phyloP scores from a whole-genome alignment of 2,797 vertebrate species.

The Lophius americanus region DNA sequence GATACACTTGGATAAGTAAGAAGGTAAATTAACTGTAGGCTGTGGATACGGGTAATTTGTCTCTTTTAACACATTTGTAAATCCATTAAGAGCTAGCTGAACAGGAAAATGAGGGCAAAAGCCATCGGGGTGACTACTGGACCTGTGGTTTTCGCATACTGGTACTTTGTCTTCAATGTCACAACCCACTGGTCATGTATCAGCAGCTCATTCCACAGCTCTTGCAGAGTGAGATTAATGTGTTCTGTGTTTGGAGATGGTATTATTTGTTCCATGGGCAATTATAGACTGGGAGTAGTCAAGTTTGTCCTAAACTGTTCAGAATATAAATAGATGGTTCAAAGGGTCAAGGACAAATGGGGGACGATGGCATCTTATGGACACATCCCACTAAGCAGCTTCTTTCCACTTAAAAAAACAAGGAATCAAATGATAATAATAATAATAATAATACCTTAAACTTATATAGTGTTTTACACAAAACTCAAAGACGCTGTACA shows the following conservation, averaged over 20 bases:
- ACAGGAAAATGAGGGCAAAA: conserved; percentile 37
- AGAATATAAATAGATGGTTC: conserved; percentile 61
- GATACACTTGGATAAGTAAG: conserved; percentile 61
- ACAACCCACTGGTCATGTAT: conserved; percentile 37
- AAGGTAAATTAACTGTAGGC: conserved; percentile 49
- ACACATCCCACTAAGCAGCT: not conserved
- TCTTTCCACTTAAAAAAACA: not conserved
- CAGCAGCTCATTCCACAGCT: conserved; percentile 14
- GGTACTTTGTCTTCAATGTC: conserved; percentile 42
- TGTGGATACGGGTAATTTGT: conserved; percentile 61
- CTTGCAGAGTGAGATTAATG: conserved; percentile 47
- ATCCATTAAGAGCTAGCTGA: conserved; percentile 59
- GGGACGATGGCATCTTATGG: conserved; percentile 13
- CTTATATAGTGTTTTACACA: too few relatives aligned
- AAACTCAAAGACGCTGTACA: too few relatives aligned
- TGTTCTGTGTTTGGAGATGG: conserved; percentile 31
- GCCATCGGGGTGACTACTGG: conserved; percentile 34
- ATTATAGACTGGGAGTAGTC: conserved; percentile 39
- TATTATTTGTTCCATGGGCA: conserved; percentile 32
- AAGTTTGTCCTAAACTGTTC: conserved; percentile 38
- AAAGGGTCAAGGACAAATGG: conserved; percentile 29
- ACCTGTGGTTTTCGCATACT: conserved; percentile 19
- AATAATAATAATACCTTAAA: too few relatives aligned
- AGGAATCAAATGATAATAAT: not conserved
- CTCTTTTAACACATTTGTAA: conserved; percentile 33